Percentiles rank a stretch among this genome's conserved stretches.
Conservation (phyloP, 1,140 invertebrate genomes). For the Aphelinus certus region DNA sequence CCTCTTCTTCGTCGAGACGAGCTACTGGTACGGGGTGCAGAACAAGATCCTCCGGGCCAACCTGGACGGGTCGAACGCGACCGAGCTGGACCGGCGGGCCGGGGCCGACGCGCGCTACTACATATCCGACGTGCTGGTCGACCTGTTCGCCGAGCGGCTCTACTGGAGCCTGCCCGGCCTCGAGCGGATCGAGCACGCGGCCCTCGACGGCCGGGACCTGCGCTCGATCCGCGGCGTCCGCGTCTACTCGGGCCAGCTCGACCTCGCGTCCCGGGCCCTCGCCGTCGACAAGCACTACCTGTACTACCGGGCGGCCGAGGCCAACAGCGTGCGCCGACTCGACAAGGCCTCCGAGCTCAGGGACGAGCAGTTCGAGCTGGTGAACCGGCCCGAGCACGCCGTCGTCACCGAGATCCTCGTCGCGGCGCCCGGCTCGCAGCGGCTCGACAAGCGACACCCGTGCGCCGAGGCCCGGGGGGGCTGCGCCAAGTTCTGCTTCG, state of each 20-base stretch:
- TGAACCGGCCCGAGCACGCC: conserved; percentile 7
- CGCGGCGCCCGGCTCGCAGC: conserved; percentile 24
- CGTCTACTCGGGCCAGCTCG: conserved; percentile 32
- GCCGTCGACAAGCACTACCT: conserved; percentile 29
- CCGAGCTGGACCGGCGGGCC: conserved; percentile 12
- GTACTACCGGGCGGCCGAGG: conserved; percentile 17
- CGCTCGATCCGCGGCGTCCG: conserved; percentile 11
- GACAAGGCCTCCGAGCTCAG: conserved; percentile 20
- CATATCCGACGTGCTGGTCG: conserved; percentile 26
- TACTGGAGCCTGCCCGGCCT: conserved; percentile 34
- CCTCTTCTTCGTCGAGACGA: conserved; percentile 35
- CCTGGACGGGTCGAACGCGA: conserved; percentile 20
- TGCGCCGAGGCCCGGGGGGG: conserved; percentile 25
- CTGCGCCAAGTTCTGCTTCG: conserved; percentile 36
- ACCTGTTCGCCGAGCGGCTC: conserved; percentile 19
- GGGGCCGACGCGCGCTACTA: conserved; percentile 14
- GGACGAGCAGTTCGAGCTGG: conserved; percentile 26
- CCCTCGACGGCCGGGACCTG: conserved; percentile 25
- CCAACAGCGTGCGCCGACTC: conserved; percentile 11
- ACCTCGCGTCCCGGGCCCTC: conserved; percentile 12
- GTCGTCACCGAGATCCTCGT: conserved; percentile 32
- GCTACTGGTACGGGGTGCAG: conserved; percentile 29
- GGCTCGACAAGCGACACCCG: conserved; percentile 38
- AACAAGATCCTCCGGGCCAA: conserved; percentile 28
- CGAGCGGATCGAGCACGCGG: conserved; percentile 26